Percentiles rank a stretch among this genome's conserved stretches.
phyloP scores from a whole-genome alignment of 2,888 invertebrate species.

The Drosophila tanythrix region DNA sequence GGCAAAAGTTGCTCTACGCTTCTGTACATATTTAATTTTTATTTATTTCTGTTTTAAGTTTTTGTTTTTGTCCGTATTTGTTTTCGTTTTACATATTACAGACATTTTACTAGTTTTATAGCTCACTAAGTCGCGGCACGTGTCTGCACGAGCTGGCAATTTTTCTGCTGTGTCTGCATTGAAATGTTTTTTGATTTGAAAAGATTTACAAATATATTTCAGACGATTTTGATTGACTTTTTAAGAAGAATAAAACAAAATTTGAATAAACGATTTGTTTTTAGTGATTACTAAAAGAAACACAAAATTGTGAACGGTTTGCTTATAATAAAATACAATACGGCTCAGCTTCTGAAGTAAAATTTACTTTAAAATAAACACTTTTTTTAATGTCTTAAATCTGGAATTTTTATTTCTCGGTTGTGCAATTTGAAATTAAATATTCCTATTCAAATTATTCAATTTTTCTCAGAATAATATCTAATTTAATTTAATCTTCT shows the following conservation, averaged over 20 bases:
- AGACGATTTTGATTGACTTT: not conserved
- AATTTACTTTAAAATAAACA: no score
- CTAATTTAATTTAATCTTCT: not conserved
- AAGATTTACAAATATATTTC: constrained; percentile 17
- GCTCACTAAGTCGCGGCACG: constrained; percentile 59
- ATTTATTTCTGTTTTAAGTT: constrained; percentile 43
- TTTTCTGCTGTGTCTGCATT: constrained; percentile 8
- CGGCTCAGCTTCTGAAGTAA: not conserved
- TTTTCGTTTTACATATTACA: constrained; percentile 17
- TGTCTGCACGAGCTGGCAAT: constrained; percentile 61
- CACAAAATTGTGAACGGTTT: not conserved
- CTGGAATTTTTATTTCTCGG: not conserved
- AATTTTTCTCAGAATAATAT: not conserved
- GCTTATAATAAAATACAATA: not conserved
- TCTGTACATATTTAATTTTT: constrained; percentile 40
- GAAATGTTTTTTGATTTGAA: constrained; percentile 55
- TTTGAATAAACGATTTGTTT: not conserved
- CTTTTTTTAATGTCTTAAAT: not conserved
- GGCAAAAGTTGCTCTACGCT: constrained; percentile 60
- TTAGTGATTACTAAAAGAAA: not conserved
- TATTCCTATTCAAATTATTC: not conserved
- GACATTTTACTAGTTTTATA: constrained; percentile 10
- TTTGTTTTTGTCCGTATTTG: constrained; percentile 14
- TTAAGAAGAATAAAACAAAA: not conserved
- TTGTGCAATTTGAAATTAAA: not conserved